Conservation (phyloP, 2,797 vertebrate species). For the Halcyon smyrnensis region DNA sequence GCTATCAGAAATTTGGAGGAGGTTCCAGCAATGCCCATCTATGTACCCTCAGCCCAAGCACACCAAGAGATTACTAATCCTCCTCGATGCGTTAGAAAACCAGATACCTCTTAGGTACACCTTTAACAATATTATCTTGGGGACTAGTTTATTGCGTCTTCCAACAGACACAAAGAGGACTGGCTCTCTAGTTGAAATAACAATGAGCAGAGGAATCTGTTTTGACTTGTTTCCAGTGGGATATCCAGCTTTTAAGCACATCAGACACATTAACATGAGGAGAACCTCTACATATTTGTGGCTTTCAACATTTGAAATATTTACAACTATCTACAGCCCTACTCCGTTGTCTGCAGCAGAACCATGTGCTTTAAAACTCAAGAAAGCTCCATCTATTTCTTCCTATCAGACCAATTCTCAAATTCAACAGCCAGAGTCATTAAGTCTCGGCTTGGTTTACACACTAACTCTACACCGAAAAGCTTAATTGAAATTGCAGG, state of each 20-base stretch:
- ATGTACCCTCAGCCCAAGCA: not conserved
- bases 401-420: not conserved
- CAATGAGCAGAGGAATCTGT: not conserved
- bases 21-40: not conserved
- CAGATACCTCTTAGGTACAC: not conserved
- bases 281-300: constrained; percentile 26
- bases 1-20: not conserved
- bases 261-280: not conserved
- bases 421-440: not conserved
- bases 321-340: not conserved
- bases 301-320: not conserved
- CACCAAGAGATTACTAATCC: not conserved
- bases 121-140: rapidly evolving
- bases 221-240: not conserved
- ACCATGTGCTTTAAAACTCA: not conserved
- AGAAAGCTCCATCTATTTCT: not conserved
- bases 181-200: not conserved
- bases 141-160: not conserved
- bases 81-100: not conserved
- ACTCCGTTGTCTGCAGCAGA: not conserved
- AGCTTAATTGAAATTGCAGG: constrained; percentile 57
- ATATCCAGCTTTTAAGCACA: not conserved
- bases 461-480: not conserved
- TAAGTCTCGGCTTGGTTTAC: constrained; percentile 23
- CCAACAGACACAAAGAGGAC: not conserved